Evolutionary conservation across 2,888 invertebrate genomes (phyloP).

Genomic region (Mylabris sibirica): DNA sequence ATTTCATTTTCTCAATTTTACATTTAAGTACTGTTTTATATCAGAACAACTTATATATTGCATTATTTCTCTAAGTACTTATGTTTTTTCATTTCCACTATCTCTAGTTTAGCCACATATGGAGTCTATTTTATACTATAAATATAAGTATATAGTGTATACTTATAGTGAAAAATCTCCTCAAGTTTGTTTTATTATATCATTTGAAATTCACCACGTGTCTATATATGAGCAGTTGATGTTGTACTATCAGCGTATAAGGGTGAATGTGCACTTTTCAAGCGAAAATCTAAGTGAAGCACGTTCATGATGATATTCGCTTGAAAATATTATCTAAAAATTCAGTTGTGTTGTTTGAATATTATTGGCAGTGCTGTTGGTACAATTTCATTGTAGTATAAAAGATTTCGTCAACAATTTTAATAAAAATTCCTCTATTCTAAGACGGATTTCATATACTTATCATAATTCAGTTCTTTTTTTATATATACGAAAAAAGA

Average conservation of each 20-base stretch:
- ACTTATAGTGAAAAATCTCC: not conserved
- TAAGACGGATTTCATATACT: not conserved
- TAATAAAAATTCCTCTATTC: not conserved
- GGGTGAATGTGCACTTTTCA: slow-evolving; percentile 32
- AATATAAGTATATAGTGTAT: too few species aligned
- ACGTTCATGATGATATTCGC: slow-evolving; percentile 41
- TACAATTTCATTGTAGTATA: not conserved
- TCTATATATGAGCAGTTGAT: slow-evolving; percentile 43
- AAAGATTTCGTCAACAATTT: not conserved
- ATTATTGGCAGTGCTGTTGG: not conserved
- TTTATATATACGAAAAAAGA: not conserved
- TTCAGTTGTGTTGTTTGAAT: not conserved
- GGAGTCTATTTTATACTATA: not conserved
- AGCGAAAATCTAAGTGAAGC: slow-evolving; percentile 38
- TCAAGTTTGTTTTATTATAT: slow-evolving; percentile 24
- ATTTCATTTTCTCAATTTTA: not conserved
- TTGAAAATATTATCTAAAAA: slow-evolving; percentile 39
- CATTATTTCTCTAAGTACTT: too few species aligned
- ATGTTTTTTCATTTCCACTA: too few species aligned
- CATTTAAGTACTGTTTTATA: not conserved
- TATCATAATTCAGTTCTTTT: not conserved
- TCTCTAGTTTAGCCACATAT: too few species aligned
- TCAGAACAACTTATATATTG: too few species aligned
- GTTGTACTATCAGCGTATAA: slow-evolving; percentile 36
- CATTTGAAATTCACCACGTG: slow-evolving; percentile 40